Conservation (phyloP, 2,113 vertebrate species). For the Pollachius pollachius region DNA sequence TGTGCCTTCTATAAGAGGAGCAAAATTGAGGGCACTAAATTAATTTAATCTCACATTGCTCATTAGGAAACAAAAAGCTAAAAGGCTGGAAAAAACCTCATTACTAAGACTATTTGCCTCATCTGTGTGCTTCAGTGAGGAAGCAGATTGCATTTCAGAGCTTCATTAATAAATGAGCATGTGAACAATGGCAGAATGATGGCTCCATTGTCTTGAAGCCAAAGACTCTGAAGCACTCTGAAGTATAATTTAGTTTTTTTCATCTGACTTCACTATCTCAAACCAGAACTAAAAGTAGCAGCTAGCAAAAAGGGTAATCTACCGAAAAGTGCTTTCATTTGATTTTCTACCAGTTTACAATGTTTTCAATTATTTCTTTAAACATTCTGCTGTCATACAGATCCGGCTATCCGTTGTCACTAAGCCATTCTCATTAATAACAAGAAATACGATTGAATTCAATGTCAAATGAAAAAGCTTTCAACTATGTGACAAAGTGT, state of each 20-base stretch:
- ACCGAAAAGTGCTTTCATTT: no score
- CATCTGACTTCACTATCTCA: constrained; percentile 14
- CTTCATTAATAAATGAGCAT: constrained; percentile 69
- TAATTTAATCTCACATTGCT: constrained; percentile 22
- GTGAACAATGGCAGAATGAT: constrained; percentile 61
- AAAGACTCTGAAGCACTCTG: constrained; percentile 37
- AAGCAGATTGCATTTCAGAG: constrained; percentile 68
- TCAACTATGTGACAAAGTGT: not conserved
- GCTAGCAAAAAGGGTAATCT: no score
- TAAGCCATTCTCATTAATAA: no score
- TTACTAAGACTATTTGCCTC: constrained; percentile 65
- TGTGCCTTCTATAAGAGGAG: no score
- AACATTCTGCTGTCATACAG: no score
- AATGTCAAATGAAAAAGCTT: constrained; percentile 1
- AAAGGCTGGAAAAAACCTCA: constrained; percentile 54
- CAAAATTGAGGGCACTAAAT: no score
- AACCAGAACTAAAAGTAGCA: no score
- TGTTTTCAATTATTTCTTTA: no score
- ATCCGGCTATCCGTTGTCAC: no score
- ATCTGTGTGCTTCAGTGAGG: constrained; percentile 64
- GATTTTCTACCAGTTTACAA: no score
- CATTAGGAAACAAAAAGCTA: constrained; percentile 53
- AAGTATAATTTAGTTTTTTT: constrained; percentile 30
- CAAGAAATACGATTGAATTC: not conserved
- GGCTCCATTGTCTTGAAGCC: constrained; percentile 56